A percentile compares a stretch with the other conserved stretches of the same genome.
Evolutionary conservation across 2,113 vertebrate genomes (phyloP).

Genomic region (Sula dactylatra): DNA sequence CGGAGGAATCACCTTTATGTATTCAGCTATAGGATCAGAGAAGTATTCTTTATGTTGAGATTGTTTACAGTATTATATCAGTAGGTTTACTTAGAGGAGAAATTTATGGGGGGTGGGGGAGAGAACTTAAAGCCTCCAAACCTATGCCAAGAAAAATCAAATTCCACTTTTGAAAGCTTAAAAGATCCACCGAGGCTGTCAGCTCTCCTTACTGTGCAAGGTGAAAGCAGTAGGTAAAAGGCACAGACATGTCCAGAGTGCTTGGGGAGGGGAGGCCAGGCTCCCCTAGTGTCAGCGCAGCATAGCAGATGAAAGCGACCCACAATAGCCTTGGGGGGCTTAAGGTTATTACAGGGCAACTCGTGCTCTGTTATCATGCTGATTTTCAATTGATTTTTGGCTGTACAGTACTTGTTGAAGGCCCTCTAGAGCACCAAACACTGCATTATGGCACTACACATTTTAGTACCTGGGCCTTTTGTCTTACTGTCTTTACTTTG

Average conservation of each 20-base stretch:
- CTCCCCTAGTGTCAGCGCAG: neutral
- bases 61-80: neutral
- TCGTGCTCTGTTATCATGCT: constrained; percentile 75
- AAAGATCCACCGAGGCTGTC: constrained; percentile 32
- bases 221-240: constrained; percentile 32
- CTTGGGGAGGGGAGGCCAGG: neutral
- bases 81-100: neutral
- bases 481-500: constrained; percentile 41
- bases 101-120: neutral
- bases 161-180: neutral
- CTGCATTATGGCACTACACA: constrained; percentile 28
- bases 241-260: neutral
- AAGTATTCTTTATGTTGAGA: neutral
- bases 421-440: constrained; percentile 69
- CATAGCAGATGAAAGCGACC: constrained; percentile 68
- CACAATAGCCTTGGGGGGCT: constrained; percentile 63
- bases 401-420: constrained; percentile 74
- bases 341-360: constrained; percentile 74
- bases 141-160: constrained; percentile 9
- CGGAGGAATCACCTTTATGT: neutral
- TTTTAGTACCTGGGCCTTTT: constrained; percentile 24
- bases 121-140: neutral
- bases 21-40: neutral
- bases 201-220: neutral
- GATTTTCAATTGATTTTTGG: constrained; percentile 78